These are phyloP conservation scores for Sympetrum striolatum DNA, from an alignment of 2,888 invertebrate species.

Conservation along the genomic window DNA sequence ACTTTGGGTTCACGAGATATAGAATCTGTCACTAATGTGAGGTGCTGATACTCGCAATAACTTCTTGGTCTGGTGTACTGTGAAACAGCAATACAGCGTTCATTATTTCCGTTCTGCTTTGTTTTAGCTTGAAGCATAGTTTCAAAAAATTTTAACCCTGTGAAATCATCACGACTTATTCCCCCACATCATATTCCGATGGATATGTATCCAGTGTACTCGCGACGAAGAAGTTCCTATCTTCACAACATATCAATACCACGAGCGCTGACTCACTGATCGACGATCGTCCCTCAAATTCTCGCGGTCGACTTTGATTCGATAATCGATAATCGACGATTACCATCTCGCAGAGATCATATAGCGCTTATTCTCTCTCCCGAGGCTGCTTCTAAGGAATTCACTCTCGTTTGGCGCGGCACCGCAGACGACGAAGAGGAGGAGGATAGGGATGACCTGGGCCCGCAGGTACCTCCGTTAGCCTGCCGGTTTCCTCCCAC, in stretches of 20 bases:
- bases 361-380: slow-evolving; percentile 10
- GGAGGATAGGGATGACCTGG: slow-evolving; percentile 51
- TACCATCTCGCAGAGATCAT: neutral
- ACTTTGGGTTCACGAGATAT: neutral
- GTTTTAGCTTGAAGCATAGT: neutral
- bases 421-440: slow-evolving; percentile 68
- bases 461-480: slow-evolving; percentile 48
- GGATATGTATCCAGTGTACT: neutral
- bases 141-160: neutral
- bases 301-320: neutral
- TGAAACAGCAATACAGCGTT: neutral
- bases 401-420: slow-evolving; percentile 72
- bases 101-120: neutral
- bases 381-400: slow-evolving; percentile 53
- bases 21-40: neutral
- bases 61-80: neutral
- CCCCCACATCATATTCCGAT: neutral
- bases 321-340: neutral
- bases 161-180: neutral
- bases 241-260: neutral
- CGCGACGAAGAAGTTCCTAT: neutral
- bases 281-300: neutral
- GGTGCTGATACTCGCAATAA: neutral
- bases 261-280: neutral
- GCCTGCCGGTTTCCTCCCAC: slow-evolving; percentile 12